These are phyloP conservation scores for Lagopus leucura DNA, from an alignment of 2,113 vertebrate genomes.

Conservation along the genomic window DNA sequence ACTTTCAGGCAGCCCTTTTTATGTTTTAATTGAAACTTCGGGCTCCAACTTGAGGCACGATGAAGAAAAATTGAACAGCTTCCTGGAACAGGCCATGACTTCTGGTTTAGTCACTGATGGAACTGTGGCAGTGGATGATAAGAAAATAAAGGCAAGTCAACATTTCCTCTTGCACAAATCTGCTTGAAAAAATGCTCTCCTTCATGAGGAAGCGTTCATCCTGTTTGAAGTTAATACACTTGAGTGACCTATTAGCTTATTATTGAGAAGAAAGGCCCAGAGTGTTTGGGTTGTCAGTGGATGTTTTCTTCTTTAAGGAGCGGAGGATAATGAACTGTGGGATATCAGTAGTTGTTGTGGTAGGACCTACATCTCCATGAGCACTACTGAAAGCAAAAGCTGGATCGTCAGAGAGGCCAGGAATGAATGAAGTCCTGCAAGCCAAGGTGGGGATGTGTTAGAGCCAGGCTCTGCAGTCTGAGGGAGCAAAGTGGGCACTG, in stretches of 20 bases:
- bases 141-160: constrained; percentile 86
- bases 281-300: neutral
- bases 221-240: accelerated
- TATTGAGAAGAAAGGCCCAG: too few relatives aligned
- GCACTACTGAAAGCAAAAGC: neutral
- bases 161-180: accelerated
- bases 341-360: neutral
- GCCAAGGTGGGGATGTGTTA: neutral
- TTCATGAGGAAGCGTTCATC: neutral
- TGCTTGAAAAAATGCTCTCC: accelerated
- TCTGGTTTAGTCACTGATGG: constrained; percentile 86
- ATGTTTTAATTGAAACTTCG: constrained; percentile 92
- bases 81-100: constrained; percentile 83
- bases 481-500: neutral
- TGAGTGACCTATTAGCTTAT: neutral
- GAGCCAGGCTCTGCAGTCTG: neutral
- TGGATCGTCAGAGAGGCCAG: neutral
- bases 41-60: constrained; percentile 87
- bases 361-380: neutral
- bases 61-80: constrained; percentile 87
- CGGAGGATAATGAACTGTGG: neutral
- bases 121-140: constrained; percentile 86
- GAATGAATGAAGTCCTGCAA: neutral
- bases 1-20: constrained; percentile 88
- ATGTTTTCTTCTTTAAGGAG: neutral